Base-by-base conservation (phyloP, 2,888 invertebrate species). In the Hydrotaea cyrtoneurina region DNA sequence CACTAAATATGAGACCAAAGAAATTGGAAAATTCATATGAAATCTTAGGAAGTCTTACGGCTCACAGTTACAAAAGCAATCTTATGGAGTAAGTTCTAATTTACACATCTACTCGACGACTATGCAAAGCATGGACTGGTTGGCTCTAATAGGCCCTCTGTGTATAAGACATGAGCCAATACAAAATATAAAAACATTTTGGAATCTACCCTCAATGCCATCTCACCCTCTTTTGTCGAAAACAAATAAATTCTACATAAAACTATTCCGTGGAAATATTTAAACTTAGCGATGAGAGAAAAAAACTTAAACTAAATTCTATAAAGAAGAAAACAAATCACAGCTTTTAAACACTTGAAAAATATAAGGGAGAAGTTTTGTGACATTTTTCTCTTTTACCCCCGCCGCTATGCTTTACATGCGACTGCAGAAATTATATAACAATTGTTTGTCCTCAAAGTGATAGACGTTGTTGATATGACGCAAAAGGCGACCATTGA, bases 391-490 rank as follows among this genome's bases (percentile, higher is more conserved):
- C 17, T 17, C 39, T 43, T 62, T 19, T 43, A 39, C 43, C 23
- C n/a, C n/a, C n/a, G n/a, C n/a, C 43, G n/a, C 26, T 64, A 39
- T 7, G 10, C 21, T 83, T 89, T 91, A 92, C 55, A 91, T 89
- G 87, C 92, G 90, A 88, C 89, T 91, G 86, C 92, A 92, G 90
- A 98, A 98, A 19, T 94, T 95, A 90, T 98, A 98, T 17, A 98
- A 94, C 85, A 97, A 93, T 89, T 95, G 95, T 86, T 95, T 94
- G 92, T 98, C 96, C 88, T 95, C 95, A 92, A 98, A 98, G 92
- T 98, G 97, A 90, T 97, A 96, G 4, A 96, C 95, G 88, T 95
- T 94, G 89, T 96, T 95, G 66, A 98, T 94, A 92, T 98, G 98
- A 76, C 95, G 94, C 80, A 98, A 93, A 55, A 98, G 96, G 73